Percentiles rank a stretch among this genome's conserved stretches.
phyloP scores from a whole-genome alignment of 2,113 vertebrate genomes.

The Zootoca vivipara region DNA sequence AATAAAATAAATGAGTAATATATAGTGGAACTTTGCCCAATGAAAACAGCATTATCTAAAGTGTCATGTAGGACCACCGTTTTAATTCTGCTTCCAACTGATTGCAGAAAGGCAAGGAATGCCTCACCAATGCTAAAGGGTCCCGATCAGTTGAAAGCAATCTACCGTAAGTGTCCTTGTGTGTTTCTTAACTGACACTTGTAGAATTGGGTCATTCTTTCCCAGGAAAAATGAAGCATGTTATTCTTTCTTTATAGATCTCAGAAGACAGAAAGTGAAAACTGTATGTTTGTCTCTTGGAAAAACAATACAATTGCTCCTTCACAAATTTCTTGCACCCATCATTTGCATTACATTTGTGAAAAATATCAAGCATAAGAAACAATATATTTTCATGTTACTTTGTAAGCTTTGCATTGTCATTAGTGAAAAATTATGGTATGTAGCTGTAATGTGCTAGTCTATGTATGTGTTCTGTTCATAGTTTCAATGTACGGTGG shows the following conservation, averaged over 20 bases:
- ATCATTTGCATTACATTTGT: not conserved
- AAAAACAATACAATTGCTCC: too few relatives aligned
- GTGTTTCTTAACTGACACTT: not conserved
- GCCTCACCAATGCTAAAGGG: too few relatives aligned
- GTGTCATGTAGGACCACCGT: not conserved
- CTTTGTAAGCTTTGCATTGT: not conserved
- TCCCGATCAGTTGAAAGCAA: not conserved
- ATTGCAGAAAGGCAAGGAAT: not conserved
- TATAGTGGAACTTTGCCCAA: not conserved
- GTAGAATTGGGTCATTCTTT: not conserved
- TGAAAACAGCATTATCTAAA: not conserved
- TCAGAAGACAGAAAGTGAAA: not conserved
- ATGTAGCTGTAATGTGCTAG: too few relatives aligned
- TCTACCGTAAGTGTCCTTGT: not conserved
- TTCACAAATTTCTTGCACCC: not conserved
- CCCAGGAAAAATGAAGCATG: not conserved
- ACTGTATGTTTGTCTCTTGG: not conserved
- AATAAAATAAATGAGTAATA: not conserved
- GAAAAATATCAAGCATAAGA: conserved; percentile 6
- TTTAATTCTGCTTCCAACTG: not conserved
- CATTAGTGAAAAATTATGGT: not conserved
- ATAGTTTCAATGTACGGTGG: not conserved
- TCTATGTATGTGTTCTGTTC: not conserved
- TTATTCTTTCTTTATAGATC: not conserved
- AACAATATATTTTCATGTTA: not conserved